Conservation (phyloP, 2,888 invertebrate species). For the Caenorhabditis panamensis region DNA sequence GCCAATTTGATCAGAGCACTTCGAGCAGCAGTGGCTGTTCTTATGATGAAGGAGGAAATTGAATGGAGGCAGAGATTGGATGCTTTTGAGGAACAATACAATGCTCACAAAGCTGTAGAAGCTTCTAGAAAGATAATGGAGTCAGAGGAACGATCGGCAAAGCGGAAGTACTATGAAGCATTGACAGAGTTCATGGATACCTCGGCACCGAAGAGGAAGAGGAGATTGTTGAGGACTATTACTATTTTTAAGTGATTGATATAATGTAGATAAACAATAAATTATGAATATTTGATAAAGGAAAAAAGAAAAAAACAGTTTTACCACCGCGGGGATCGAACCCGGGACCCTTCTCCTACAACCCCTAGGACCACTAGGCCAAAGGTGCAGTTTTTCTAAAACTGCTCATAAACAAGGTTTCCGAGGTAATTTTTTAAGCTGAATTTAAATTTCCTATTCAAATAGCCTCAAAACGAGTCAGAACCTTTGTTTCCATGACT, state of each 20-base stretch:
- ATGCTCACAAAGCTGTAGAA: background rate
- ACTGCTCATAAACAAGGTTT: background rate
- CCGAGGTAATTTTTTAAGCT: background rate
- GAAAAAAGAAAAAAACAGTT: background rate
- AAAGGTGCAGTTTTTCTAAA: background rate
- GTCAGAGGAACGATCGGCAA: constrained; percentile 26
- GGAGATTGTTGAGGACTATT: constrained; percentile 20
- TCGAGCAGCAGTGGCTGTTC: background rate
- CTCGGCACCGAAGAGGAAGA: constrained; percentile 25
- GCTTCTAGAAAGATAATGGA: constrained; percentile 5
- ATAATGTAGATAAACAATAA: too few relatives aligned
- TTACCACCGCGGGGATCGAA: background rate
- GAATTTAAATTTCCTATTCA: too few relatives aligned
- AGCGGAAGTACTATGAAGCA: constrained; percentile 34
- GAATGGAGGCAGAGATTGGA: constrained; percentile 24
- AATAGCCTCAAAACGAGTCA: too few relatives aligned
- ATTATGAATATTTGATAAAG: too few relatives aligned
- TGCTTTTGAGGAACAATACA: constrained; percentile 1
- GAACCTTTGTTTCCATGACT: too few relatives aligned
- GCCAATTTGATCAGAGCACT: background rate
- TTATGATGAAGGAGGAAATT: background rate
- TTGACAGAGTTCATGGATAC: constrained; percentile 36
- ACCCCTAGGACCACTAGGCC: background rate
- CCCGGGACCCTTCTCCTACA: background rate
- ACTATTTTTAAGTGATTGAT: constrained; percentile 19